phyloP scores from a whole-genome alignment of 2,113 vertebrate genomes.

The Picathartes gymnocephalus region DNA sequence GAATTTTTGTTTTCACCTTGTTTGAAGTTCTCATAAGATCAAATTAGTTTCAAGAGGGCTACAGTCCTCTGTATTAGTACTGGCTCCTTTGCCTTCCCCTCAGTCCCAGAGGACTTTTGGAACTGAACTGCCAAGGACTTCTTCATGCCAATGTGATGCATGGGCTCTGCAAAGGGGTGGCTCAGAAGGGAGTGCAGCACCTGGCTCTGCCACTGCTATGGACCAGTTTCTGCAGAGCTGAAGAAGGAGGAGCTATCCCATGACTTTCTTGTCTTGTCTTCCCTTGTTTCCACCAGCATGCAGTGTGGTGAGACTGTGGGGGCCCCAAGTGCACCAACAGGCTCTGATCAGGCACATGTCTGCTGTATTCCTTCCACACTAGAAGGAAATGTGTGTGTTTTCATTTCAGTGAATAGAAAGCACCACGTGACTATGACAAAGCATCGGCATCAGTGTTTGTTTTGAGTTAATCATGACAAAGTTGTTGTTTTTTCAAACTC shows the following conservation, averaged over 20 bases:
- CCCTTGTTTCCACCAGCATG: neutral
- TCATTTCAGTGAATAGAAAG: neutral
- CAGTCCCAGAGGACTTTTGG: neutral
- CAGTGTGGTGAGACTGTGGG: neutral
- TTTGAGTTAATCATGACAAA: neutral
- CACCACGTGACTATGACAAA: neutral
- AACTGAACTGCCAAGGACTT: neutral
- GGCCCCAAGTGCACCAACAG: too few species aligned
- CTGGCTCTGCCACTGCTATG: neutral
- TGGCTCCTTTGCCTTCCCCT: neutral
- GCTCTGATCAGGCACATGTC: neutral
- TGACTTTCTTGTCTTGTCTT: neutral
- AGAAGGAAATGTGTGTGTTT: neutral
- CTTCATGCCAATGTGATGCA: rapidly evolving
- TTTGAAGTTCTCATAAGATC: neutral
- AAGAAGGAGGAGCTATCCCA: neutral
- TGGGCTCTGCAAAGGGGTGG: neutral
- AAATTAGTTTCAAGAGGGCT: neutral
- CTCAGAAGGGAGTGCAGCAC: neutral
- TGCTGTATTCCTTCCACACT: neutral
- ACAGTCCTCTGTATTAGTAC: neutral
- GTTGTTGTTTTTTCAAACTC: neutral
- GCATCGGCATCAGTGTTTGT: neutral
- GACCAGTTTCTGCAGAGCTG: neutral
- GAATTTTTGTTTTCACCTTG: neutral